phyloP scores from a whole-genome alignment of 2,797 vertebrate species.

The Kryptopterus vitreolus region DNA sequence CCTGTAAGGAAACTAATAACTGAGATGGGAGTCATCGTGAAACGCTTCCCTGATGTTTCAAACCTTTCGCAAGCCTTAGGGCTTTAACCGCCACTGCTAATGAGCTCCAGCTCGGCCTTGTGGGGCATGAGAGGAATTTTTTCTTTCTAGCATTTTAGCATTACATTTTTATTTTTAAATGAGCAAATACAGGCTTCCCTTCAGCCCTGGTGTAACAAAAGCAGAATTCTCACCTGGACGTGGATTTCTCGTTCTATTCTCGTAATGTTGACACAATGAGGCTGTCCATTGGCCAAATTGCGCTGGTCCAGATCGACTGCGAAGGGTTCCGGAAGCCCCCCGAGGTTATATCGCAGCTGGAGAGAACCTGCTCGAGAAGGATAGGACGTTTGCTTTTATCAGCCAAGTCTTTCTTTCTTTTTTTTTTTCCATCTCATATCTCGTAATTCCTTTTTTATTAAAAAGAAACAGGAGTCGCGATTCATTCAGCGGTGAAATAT shows the following conservation, averaged over 20 bases:
- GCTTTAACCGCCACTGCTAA: constrained; percentile 15
- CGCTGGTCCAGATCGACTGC: constrained; percentile 78
- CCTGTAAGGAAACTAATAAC: constrained; percentile 75
- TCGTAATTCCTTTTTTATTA: neutral
- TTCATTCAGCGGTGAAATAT: neutral
- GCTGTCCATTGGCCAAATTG: constrained; percentile 80
- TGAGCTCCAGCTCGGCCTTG: neutral
- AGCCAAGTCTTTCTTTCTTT: neutral
- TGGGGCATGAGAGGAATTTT: neutral
- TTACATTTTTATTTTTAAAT: neutral
- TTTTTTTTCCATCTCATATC: neutral
- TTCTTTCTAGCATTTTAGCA: neutral
- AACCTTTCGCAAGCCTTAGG: neutral
- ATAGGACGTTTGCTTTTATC: neutral
- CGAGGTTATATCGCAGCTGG: constrained; percentile 89
- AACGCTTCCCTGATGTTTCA: constrained; percentile 8
- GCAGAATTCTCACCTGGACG: constrained; percentile 82
- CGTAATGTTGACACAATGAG: constrained; percentile 90
- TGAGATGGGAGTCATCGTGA: neutral
- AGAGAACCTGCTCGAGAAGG: constrained; percentile 70
- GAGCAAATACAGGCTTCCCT: neutral
- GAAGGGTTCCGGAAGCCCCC: constrained; percentile 85
- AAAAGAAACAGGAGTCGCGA: neutral
- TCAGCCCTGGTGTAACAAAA: neutral
- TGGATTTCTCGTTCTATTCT: constrained; percentile 78